Conservation (phyloP, 2,797 vertebrate species). For the Ctenopoma multispine region DNA sequence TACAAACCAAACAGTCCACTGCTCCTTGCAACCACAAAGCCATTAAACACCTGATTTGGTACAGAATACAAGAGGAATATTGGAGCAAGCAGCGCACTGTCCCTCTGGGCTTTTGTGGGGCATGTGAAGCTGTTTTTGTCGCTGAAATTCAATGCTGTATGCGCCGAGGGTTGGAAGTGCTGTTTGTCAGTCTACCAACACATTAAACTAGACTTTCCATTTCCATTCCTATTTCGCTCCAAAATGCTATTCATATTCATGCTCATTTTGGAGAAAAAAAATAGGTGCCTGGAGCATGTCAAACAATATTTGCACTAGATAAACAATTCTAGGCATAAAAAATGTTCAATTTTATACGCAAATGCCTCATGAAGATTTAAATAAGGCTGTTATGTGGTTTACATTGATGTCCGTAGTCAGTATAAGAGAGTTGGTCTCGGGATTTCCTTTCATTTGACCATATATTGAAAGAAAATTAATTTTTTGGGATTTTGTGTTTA, state of each 20-base stretch:
- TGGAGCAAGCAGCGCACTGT: not conserved
- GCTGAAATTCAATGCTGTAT: constrained; percentile 42
- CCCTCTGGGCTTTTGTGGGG: constrained; percentile 17
- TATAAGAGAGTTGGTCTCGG: fast-evolving
- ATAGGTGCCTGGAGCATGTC: constrained; percentile 24
- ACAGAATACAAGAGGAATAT: constrained; percentile 10
- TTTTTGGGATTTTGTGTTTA: not conserved
- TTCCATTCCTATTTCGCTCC: constrained; percentile 35
- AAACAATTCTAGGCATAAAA: constrained; percentile 17
- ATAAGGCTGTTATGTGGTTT: not conserved
- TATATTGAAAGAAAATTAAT: not conserved
- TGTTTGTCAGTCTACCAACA: constrained; percentile 41
- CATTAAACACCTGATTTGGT: constrained; percentile 49
- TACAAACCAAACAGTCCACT: constrained; percentile 26
- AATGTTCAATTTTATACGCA: constrained; percentile 6
- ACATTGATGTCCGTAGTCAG: not conserved
- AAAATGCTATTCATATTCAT: constrained; percentile 45
- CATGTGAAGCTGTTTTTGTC: constrained; percentile 11
- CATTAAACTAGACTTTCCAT: constrained; percentile 49
- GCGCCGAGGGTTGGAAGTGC: constrained; percentile 5
- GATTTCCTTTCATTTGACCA: not conserved
- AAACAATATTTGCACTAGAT: constrained; percentile 38
- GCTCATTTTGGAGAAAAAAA: constrained; percentile 11
- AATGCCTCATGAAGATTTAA: constrained; percentile 13
- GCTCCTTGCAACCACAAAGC: constrained; percentile 17